Evolutionary conservation across 2,113 vertebrate species (phyloP).

Genomic region (Chloebia gouldiae): DNA sequence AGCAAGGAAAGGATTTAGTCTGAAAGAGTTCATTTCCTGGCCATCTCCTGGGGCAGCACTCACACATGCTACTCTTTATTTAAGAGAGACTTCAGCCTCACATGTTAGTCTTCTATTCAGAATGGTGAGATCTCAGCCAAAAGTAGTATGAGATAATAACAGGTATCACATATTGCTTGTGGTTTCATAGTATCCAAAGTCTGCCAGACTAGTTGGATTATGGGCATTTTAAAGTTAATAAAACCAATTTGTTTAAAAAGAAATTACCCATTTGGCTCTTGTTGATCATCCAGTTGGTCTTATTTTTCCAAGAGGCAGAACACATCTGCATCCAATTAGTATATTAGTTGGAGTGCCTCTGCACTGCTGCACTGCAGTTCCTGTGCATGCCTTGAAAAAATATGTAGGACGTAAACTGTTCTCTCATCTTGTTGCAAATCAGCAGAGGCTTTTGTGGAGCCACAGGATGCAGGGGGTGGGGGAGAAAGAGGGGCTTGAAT

Average conservation of each 20-base stretch:
- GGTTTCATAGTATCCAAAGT: constrained; percentile 23
- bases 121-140: constrained; percentile 25
- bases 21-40: constrained; percentile 29
- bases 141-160: constrained; percentile 51
- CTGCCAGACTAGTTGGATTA: constrained; percentile 51
- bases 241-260: constrained; percentile 55
- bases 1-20: constrained; percentile 6
- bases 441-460: not conserved
- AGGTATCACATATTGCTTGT: constrained; percentile 29
- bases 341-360: constrained; percentile 10
- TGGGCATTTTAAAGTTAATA: constrained; percentile 52
- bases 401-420: not conserved
- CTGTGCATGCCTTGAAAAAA: constrained; percentile 5
- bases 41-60: not conserved
- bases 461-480: not conserved
- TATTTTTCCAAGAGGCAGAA: constrained; percentile 34
- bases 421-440: constrained; percentile 2
- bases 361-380: not conserved
- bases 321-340: constrained; percentile 38
- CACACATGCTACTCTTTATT: not conserved
- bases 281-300: constrained; percentile 46
- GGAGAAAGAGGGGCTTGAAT: not conserved
- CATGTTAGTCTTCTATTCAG: not conserved
- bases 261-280: constrained; percentile 53
- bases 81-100: not conserved